These are phyloP conservation scores for Lamellibrachia satsuma DNA, from an alignment of 2,888 invertebrate species.

Conservation along the genomic window DNA sequence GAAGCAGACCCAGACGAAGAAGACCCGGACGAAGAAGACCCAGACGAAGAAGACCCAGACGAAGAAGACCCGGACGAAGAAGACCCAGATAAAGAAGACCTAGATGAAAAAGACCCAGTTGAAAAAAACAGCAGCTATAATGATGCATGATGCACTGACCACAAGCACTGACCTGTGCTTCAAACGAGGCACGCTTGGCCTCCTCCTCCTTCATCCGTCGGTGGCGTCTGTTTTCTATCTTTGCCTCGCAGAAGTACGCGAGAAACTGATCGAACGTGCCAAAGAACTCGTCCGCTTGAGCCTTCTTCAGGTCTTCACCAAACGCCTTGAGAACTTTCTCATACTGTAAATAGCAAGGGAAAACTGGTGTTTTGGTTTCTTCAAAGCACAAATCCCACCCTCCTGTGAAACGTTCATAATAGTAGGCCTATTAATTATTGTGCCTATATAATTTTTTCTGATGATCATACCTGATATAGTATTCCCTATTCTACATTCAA, in stretches of 20 bases:
- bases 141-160: not conserved
- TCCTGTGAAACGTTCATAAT: not conserved
- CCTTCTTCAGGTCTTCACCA: slow-evolving; percentile 82
- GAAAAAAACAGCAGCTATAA: no score
- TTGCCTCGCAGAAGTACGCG: slow-evolving; percentile 82
- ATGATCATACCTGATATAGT: not conserved
- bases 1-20: no score
- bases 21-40: no score
- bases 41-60: no score
- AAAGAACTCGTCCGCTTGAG: slow-evolving; percentile 91
- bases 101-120: no score
- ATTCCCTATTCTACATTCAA: not conserved
- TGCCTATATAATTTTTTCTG: not conserved
- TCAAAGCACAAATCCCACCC: not conserved
- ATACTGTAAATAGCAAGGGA: slow-evolving; percentile 70
- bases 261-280: slow-evolving; percentile 91
- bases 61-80: no score
- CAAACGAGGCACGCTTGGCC: slow-evolving; percentile 85
- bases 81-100: no score
- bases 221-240: slow-evolving; percentile 87
- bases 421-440: not conserved
- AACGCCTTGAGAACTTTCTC: slow-evolving; percentile 88
- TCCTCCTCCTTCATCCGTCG: slow-evolving; percentile 86
- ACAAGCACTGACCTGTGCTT: slow-evolving; percentile 76
- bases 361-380: not conserved